phyloP scores from a whole-genome alignment of 2,797 vertebrate genomes.

The Spheniscus humboldti region DNA sequence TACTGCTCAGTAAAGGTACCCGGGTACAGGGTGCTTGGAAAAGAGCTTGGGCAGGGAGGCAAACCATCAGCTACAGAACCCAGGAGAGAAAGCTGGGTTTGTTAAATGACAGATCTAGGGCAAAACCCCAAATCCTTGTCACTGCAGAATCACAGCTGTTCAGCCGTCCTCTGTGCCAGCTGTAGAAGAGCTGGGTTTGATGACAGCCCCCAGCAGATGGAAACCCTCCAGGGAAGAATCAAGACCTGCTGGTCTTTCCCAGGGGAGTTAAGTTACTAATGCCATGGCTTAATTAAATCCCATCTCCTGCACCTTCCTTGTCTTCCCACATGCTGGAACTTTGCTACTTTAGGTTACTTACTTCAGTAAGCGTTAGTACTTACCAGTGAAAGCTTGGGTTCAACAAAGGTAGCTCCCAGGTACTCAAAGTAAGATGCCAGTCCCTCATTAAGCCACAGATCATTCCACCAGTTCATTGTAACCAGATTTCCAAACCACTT shows the following conservation, averaged over 20 bases:
- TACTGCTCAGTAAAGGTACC: not conserved
- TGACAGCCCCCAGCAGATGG: rapidly evolving
- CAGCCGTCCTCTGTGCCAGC: not conserved
- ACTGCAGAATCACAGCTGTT: not conserved
- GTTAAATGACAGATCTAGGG: not conserved
- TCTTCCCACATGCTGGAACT: not conserved
- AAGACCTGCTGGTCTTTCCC: not conserved
- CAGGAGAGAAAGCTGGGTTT: not conserved
- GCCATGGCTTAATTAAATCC: not conserved
- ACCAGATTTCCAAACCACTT: conserved; percentile 85
- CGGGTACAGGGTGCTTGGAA: not conserved
- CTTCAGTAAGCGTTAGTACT: not conserved
- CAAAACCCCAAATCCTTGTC: not conserved
- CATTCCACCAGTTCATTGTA: conserved; percentile 82
- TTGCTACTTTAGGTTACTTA: not conserved
- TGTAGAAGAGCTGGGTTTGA: not conserved
- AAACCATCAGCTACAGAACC: not conserved
- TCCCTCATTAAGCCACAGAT: conserved; percentile 81
- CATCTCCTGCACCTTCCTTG: not conserved
- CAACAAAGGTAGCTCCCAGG: conserved; percentile 46
- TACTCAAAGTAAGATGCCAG: conserved; percentile 77
- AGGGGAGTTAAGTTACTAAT: not conserved
- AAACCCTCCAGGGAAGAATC: not conserved
- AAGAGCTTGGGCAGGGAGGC: not conserved
- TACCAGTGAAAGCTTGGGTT: conserved; percentile 64